phyloP scores from a whole-genome alignment of 2,888 invertebrate species.

The Lamellibrachia satsuma region DNA sequence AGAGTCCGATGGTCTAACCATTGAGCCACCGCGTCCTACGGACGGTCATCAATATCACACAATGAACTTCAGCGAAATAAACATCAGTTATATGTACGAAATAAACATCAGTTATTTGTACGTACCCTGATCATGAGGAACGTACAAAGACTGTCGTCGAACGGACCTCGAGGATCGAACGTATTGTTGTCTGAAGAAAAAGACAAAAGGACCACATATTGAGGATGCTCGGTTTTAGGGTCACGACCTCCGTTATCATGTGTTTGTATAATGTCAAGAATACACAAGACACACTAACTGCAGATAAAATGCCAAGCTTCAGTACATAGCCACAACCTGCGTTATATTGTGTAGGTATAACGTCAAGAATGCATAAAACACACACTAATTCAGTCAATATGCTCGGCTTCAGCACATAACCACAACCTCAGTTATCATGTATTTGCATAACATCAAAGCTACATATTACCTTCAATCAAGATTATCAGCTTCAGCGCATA shows the following conservation, averaged over 20 bases:
- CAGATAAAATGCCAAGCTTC: background rate
- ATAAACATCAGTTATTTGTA: background rate
- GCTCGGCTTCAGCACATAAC: background rate
- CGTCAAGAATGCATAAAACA: background rate
- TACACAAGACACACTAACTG: background rate
- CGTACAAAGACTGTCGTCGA: conserved; percentile 31
- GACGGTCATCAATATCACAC: no score
- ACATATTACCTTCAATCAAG: conserved; percentile 57
- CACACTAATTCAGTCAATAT: background rate
- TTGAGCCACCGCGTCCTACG: no score
- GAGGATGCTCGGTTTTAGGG: background rate
- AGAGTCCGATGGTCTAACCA: no score
- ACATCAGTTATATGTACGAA: no score
- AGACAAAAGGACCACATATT: background rate
- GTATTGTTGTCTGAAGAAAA: conserved; percentile 29
- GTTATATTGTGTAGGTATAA: background rate
- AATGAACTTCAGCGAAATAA: no score
- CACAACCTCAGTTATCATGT: background rate
- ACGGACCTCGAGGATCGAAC: conserved; percentile 39
- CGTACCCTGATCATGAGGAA: conserved; percentile 32
- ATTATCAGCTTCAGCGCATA: conserved; percentile 72
- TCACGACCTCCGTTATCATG: background rate
- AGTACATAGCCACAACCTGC: background rate
- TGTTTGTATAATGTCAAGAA: background rate
- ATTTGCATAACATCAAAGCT: background rate